Conservation (phyloP, 2,888 invertebrate genomes). For the Villa cingulata region DNA sequence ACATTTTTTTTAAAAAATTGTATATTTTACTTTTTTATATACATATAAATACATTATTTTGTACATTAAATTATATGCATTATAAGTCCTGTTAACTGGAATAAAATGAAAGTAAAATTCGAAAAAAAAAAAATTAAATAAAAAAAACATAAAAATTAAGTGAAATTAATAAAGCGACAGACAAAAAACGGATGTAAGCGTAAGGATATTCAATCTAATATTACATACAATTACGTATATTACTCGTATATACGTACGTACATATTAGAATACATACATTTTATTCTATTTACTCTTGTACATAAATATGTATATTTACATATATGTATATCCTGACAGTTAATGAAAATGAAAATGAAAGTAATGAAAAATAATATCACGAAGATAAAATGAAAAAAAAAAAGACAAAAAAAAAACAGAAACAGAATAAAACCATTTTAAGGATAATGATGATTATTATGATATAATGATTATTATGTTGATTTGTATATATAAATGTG, state of each 20-base stretch:
- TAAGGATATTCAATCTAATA: too few relatives aligned
- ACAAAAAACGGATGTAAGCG: too few relatives aligned
- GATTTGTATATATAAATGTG: too few relatives aligned
- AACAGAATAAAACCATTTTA: not conserved
- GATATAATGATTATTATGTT: not conserved
- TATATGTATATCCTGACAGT: not conserved
- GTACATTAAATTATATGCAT: slow-evolving; percentile 1
- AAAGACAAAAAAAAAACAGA: not conserved
- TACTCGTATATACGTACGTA: too few relatives aligned
- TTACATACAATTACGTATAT: too few relatives aligned
- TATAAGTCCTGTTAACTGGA: slow-evolving; percentile 3
- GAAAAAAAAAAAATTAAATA: not conserved
- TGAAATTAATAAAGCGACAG: too few relatives aligned
- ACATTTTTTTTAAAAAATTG: too few relatives aligned
- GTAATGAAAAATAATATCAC: not conserved
- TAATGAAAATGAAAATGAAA: not conserved
- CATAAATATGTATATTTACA: not conserved
- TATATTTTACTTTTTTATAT: too few relatives aligned
- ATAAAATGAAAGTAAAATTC: not conserved
- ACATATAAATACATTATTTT: not conserved
- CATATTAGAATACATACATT: too few relatives aligned
- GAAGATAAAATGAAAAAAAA: not conserved
- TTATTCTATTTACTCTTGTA: slow-evolving; percentile 1
- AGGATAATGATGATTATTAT: not conserved
- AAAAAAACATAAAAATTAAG: too few relatives aligned